Conservation (phyloP, 2,113 vertebrate genomes). For the Oryzias curvinotus region DNA sequence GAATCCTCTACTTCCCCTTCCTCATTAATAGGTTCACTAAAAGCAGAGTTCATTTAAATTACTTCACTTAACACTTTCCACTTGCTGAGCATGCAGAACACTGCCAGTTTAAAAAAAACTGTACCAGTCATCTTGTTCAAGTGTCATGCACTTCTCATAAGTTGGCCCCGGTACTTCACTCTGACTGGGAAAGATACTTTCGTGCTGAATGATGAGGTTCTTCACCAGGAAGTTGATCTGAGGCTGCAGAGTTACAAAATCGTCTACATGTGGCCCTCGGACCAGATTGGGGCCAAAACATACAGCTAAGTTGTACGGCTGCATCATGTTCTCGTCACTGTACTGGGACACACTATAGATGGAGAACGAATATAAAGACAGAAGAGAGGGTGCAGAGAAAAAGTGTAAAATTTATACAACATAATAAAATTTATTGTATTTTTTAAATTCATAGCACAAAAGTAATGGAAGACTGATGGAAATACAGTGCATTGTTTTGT, state of each 20-base stretch:
- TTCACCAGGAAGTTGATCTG: slow-evolving; percentile 86
- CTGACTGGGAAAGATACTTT: slow-evolving; percentile 79
- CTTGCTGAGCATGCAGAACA: background rate
- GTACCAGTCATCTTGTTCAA: slow-evolving; percentile 75
- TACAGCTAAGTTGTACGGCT: slow-evolving; percentile 87
- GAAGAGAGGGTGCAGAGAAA: background rate
- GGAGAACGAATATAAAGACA: background rate
- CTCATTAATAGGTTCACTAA: slow-evolving; percentile 72
- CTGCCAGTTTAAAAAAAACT: accelerated
- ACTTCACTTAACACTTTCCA: background rate
- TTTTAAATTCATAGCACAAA: no score
- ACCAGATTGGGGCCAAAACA: slow-evolving; percentile 87
- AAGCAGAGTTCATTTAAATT: background rate
- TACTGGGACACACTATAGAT: slow-evolving; percentile 81
- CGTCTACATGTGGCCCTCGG: slow-evolving; percentile 70
- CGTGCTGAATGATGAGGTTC: slow-evolving; percentile 80
- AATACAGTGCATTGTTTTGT: no score
- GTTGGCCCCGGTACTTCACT: slow-evolving; percentile 71
- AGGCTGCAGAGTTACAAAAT: slow-evolving; percentile 81
- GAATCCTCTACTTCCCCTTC: slow-evolving; percentile 67
- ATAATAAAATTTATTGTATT: background rate
- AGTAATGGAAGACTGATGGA: no score
- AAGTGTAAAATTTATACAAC: background rate
- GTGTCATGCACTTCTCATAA: slow-evolving; percentile 84
- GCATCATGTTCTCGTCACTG: slow-evolving; percentile 92